Conservation (phyloP, 2,113 vertebrate species). For the Guaruba guarouba region DNA sequence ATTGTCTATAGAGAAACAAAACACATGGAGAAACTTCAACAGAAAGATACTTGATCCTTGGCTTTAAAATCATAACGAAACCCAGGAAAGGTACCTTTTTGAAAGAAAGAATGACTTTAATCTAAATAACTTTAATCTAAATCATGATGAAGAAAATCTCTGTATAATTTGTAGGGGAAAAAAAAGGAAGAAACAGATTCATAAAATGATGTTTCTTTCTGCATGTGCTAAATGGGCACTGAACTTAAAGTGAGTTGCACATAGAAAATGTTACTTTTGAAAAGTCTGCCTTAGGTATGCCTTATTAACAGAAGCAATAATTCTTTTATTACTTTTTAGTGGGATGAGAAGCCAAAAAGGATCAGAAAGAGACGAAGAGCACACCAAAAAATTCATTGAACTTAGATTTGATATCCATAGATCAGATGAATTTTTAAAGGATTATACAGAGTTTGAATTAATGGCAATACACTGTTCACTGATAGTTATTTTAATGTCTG, state of each 20-base stretch:
- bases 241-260: not conserved
- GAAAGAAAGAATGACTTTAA: not conserved
- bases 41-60: not conserved
- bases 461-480: not conserved
- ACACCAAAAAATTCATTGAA: not conserved
- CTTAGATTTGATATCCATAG: not conserved
- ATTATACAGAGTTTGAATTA: not conserved
- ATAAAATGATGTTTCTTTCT: not conserved
- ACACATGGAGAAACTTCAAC: not conserved
- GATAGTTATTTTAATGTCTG: not conserved
- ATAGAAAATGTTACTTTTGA: not conserved
- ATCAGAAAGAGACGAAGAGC: not conserved
- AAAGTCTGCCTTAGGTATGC: not conserved
- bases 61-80: not conserved
- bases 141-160: not conserved
- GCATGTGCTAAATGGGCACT: not conserved
- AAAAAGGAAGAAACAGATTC: not conserved
- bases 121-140: not conserved
- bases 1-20: not conserved
- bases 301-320: not conserved
- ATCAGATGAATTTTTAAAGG: not conserved
- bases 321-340: not conserved
- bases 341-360: not conserved
- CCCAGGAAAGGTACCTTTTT: not conserved
- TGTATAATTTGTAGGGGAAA: not conserved